phyloP scores from a whole-genome alignment of 2,797 vertebrate species.

The Platyrinchus mystaceus region DNA sequence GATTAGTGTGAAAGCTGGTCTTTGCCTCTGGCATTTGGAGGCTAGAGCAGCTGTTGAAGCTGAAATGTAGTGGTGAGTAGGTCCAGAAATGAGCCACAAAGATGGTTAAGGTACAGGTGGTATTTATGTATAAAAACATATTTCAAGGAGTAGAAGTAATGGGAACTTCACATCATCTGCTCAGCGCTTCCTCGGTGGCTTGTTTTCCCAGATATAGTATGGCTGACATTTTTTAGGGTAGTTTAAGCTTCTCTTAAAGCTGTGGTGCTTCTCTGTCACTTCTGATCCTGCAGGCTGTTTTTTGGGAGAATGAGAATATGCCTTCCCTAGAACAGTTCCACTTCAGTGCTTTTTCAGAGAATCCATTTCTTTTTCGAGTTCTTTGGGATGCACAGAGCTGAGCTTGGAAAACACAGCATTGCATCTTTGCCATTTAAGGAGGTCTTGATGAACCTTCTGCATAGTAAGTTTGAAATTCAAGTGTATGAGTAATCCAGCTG shows the following conservation, averaged over 20 bases:
- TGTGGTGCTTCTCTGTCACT: not conserved
- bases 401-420: not conserved
- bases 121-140: not conserved
- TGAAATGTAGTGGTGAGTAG: not conserved
- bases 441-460: constrained; percentile 5
- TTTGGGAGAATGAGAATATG: not conserved
- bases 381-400: not conserved
- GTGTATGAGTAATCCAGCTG: constrained; percentile 44
- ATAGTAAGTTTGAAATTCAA: constrained; percentile 36
- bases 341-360: not conserved
- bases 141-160: not conserved
- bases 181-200: fast-evolving
- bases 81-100: not conserved
- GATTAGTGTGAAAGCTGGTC: not conserved
- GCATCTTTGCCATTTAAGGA: constrained; percentile 62
- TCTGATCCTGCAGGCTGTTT: not conserved
- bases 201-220: not conserved
- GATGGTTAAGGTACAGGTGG: not conserved
- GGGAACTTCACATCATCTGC: not conserved
- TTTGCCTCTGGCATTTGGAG: not conserved
- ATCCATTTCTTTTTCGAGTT: not conserved
- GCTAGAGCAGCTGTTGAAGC: not conserved
- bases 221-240: not conserved
- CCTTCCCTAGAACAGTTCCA: not conserved
- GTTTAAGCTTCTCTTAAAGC: not conserved